Conservation (phyloP, 1,140 invertebrate genomes). For the Xylocopa sonorina region DNA sequence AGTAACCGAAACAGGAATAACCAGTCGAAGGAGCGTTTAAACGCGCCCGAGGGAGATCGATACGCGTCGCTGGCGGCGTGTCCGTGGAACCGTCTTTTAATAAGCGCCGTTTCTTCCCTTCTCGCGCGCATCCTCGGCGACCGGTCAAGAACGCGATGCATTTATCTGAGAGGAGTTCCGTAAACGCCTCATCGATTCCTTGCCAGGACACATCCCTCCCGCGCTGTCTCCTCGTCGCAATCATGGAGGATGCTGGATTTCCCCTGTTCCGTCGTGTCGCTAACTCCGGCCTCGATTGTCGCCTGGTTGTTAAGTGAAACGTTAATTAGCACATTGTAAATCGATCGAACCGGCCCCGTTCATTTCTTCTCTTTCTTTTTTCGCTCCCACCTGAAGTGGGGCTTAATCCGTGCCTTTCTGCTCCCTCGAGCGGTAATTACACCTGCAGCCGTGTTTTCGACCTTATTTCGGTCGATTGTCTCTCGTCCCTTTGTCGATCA, state of each 20-base stretch:
- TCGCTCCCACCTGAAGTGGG: no score
- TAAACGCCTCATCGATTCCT: constrained; percentile 11
- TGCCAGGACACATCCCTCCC: not conserved
- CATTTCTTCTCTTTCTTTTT: not conserved
- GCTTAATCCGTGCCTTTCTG: not conserved
- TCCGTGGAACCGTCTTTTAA: constrained; percentile 48
- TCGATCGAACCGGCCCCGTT: constrained; percentile 18
- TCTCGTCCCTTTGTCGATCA: no score
- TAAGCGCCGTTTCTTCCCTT: not conserved
- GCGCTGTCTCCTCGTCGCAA: no score
- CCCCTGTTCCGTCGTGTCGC: not conserved
- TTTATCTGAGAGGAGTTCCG: not conserved
- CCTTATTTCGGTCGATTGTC: not conserved
- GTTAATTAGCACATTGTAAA: constrained; percentile 44
- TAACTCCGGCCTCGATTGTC: not conserved
- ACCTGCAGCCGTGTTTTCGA: not conserved
- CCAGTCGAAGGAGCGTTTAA: constrained; percentile 9
- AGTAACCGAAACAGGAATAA: constrained; percentile 20
- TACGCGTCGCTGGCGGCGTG: constrained; percentile 19
- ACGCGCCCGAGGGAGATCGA: constrained; percentile 46
- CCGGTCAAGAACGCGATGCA: constrained; percentile 31
- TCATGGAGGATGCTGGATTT: not conserved
- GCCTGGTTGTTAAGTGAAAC: constrained; percentile 44
- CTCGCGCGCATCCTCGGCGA: not conserved
- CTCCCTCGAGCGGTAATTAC: not conserved